These are phyloP conservation scores for Dipodomys merriami DNA, from an alignment of 2,113 vertebrate genomes.

Conservation along the genomic window DNA sequence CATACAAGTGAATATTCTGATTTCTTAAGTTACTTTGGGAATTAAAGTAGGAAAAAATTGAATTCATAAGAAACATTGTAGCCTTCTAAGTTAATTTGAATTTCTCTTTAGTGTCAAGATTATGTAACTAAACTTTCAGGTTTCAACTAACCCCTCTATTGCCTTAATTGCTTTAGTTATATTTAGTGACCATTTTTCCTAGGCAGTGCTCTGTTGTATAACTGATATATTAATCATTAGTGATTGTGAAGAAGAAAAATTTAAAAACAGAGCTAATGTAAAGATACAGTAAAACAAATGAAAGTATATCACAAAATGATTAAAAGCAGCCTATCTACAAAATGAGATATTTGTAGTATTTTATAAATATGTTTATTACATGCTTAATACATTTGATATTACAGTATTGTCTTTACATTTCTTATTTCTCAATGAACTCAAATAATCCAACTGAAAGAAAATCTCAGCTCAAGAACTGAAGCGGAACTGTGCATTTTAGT, in stretches of 20 bases:
- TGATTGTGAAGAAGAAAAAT: neutral
- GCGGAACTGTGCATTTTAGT: neutral
- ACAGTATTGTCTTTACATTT: neutral
- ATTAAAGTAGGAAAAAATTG: neutral
- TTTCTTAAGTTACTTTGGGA: neutral
- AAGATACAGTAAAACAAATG: neutral
- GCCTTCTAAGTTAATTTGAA: neutral
- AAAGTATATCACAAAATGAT: neutral
- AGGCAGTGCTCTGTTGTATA: neutral
- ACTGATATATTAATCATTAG: neutral
- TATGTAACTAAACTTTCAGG: neutral
- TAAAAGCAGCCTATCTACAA: neutral
- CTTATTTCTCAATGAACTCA: neutral
- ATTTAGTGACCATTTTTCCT: neutral
- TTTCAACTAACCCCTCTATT: neutral
- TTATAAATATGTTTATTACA: neutral
- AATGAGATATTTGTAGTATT: neutral
- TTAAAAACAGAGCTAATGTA: neutral
- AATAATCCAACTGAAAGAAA: neutral
- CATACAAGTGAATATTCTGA: neutral
- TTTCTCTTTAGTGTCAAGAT: neutral
- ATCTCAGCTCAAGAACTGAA: neutral
- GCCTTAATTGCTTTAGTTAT: neutral
- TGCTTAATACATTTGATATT: neutral
- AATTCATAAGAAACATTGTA: neutral